Conservation (phyloP, 2,797 vertebrate genomes). For the Sebastes taczanowskii region DNA sequence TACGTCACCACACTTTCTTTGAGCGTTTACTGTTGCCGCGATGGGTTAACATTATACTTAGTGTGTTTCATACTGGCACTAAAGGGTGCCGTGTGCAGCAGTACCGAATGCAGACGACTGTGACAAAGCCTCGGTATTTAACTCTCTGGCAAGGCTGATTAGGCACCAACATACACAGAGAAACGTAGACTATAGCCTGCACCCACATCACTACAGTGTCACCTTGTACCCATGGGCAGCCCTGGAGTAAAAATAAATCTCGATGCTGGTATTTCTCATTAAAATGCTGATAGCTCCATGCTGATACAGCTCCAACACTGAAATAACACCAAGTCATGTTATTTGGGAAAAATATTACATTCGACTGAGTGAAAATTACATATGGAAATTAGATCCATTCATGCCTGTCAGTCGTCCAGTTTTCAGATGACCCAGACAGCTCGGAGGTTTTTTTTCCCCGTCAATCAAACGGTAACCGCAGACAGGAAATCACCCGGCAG, state of each 20-base stretch:
- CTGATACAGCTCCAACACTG: not conserved
- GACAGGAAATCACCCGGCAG: conserved; percentile 3
- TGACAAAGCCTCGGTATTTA: too few species aligned
- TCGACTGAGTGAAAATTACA: not conserved
- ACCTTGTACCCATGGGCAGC: conserved; percentile 34
- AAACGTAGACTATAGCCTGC: not conserved
- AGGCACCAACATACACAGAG: not conserved
- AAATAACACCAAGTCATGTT: not conserved
- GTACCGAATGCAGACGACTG: too few species aligned
- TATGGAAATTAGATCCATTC: conserved; percentile 21
- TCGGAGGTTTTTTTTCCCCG: not conserved
- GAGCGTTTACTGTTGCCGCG: too few species aligned
- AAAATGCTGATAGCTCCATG: not conserved
- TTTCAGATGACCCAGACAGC: conserved; percentile 29
- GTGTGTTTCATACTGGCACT: too few species aligned
- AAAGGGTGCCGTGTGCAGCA: too few species aligned
- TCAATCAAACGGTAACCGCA: not conserved
- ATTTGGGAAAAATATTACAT: conserved; percentile 2
- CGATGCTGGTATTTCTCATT: conserved; percentile 35
- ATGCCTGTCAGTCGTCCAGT: not conserved
- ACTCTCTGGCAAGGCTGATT: too few species aligned
- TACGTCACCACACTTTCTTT: too few species aligned
- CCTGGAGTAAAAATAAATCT: conserved; percentile 20
- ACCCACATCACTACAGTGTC: conserved; percentile 16
- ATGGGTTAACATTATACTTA: too few species aligned